These are phyloP conservation scores for Tapera naevia DNA, from an alignment of 2,797 vertebrate genomes.

Conservation along the genomic window DNA sequence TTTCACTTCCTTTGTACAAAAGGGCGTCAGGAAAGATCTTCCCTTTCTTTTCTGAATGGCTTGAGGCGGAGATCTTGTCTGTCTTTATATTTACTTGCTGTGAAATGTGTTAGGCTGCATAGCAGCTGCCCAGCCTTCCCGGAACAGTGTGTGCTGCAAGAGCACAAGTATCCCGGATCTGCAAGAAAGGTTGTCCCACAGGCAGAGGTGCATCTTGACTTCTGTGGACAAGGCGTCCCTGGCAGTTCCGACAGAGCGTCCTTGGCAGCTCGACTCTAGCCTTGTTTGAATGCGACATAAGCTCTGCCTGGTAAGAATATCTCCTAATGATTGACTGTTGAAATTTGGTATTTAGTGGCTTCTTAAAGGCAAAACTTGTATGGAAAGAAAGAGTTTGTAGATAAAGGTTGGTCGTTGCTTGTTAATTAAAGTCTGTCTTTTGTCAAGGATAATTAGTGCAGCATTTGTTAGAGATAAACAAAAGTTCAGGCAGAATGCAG, in stretches of 20 bases:
- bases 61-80: not conserved
- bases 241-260: not conserved
- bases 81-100: not conserved
- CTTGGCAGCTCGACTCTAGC: rapidly evolving
- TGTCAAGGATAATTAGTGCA: constrained; percentile 47
- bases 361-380: not conserved
- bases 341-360: not conserved
- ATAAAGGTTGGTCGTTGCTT: not conserved
- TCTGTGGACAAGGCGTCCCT: not conserved
- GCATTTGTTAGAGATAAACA: constrained; percentile 7
- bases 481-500: constrained; percentile 13
- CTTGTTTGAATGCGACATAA: not conserved
- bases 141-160: not conserved
- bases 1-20: not conserved
- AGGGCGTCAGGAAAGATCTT: not conserved
- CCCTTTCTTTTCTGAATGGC: not conserved
- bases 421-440: constrained; percentile 48
- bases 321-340: not conserved
- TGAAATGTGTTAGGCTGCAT: not conserved
- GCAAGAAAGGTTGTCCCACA: not conserved
- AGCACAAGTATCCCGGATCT: not conserved
- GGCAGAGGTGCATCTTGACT: not conserved
- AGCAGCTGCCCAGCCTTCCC: not conserved
- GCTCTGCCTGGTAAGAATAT: not conserved
- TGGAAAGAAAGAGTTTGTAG: not conserved